These are phyloP conservation scores for Iselma pallidipennis DNA, from an alignment of 2,888 invertebrate genomes.

Conservation along the genomic window DNA sequence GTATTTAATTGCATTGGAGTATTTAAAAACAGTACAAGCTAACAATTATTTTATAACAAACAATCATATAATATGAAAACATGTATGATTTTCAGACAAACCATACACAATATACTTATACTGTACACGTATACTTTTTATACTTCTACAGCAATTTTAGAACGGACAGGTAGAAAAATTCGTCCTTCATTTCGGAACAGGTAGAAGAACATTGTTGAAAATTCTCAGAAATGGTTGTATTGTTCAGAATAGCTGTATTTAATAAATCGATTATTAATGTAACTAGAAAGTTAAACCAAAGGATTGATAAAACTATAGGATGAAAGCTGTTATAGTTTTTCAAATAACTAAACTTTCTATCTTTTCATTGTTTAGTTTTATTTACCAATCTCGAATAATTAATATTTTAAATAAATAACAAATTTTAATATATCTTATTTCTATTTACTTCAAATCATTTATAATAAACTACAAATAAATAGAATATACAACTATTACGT, in stretches of 20 bases:
- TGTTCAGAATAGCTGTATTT: slow-evolving; percentile 5
- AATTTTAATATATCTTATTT: background rate
- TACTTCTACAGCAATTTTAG: slow-evolving; percentile 1
- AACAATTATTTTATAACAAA: background rate
- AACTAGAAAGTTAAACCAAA: slow-evolving; percentile 19
- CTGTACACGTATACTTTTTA: too few relatives aligned
- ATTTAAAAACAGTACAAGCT: too few relatives aligned
- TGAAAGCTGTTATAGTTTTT: too few relatives aligned
- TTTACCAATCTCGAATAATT: background rate
- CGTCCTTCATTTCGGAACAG: slow-evolving; percentile 7
- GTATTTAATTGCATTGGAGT: too few relatives aligned
- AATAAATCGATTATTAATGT: slow-evolving; percentile 20
- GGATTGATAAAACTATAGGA: slow-evolving; percentile 15
- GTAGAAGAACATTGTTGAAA: slow-evolving; percentile 7
- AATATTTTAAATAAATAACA: background rate
- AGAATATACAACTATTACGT: too few relatives aligned
- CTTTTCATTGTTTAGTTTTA: background rate
- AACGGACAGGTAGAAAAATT: slow-evolving; percentile 11
- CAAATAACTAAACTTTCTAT: background rate
- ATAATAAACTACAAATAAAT: too few relatives aligned
- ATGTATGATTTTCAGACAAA: background rate
- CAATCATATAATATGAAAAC: background rate
- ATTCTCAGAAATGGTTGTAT: slow-evolving; percentile 5
- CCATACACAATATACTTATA: background rate
- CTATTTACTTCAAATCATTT: background rate